phyloP scores from a whole-genome alignment of 2,113 vertebrate species.

The Callipepla squamata region DNA sequence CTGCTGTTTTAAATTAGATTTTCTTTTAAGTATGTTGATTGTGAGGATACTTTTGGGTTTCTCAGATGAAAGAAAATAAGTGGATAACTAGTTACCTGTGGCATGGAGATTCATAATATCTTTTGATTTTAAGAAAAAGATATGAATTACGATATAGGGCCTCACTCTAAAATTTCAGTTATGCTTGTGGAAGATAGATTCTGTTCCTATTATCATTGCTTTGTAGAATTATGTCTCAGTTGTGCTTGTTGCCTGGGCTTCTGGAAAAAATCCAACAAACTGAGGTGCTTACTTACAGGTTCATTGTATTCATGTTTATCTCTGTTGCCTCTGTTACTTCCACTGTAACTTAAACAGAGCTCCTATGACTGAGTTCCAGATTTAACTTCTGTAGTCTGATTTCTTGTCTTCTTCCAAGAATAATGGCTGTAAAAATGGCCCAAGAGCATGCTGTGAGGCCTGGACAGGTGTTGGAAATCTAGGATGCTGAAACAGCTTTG shows the following conservation, averaged over 20 bases:
- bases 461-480: neutral
- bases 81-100: neutral
- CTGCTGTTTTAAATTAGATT: conserved; percentile 10
- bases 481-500: neutral
- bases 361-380: neutral
- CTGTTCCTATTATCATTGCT: neutral
- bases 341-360: neutral
- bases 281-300: neutral
- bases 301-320: too few relatives aligned
- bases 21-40: neutral
- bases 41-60: neutral
- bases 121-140: neutral
- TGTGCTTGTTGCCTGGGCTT: neutral
- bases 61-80: neutral
- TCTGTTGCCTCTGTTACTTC: neutral
- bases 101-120: neutral
- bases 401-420: neutral
- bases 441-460: neutral
- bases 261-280: neutral
- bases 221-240: neutral
- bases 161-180: neutral
- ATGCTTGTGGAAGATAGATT: neutral
- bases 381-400: neutral
- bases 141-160: neutral
- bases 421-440: neutral